phyloP scores from a whole-genome alignment of 2,113 vertebrate species.

The Atherinomorus stipes region DNA sequence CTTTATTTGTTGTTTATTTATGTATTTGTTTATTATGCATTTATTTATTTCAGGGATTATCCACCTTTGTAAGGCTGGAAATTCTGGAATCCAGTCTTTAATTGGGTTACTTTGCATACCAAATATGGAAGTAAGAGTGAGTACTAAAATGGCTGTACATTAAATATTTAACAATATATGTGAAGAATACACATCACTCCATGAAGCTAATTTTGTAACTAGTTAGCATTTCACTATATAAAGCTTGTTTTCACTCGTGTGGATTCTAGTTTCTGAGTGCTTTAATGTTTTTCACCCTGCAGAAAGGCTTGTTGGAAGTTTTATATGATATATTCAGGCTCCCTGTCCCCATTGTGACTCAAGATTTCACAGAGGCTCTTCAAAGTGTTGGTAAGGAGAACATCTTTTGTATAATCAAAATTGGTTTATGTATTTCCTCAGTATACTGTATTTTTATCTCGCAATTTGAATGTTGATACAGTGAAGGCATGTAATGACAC shows the following conservation, averaged over 20 bases:
- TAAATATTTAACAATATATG: background rate
- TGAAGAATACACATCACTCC: no score
- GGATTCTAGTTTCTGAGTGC: conserved; percentile 6
- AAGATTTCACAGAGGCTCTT: conserved; percentile 95
- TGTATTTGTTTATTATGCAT: no score
- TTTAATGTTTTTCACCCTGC: conserved; percentile 37
- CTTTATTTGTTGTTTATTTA: conserved; percentile 20
- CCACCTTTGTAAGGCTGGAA: conserved; percentile 95
- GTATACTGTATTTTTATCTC: no score
- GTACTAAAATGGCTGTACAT: conserved; percentile 54
- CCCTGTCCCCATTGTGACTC: conserved; percentile 91
- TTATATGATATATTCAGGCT: conserved; percentile 98
- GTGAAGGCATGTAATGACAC: no score
- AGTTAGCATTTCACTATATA: background rate
- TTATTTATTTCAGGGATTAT: conserved; percentile 88
- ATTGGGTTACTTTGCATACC: conserved; percentile 98
- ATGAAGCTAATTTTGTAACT: background rate
- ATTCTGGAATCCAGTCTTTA: conserved; percentile 97
- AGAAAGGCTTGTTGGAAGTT: conserved; percentile 95
- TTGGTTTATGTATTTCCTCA: background rate
- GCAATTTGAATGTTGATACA: no score
- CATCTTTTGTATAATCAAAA: background rate
- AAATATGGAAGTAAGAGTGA: conserved; percentile 98
- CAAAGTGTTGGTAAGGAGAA: conserved; percentile 90
- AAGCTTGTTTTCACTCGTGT: background rate